Conservation (phyloP, 2,797 vertebrate genomes). For the Rhabdomys pumilio region DNA sequence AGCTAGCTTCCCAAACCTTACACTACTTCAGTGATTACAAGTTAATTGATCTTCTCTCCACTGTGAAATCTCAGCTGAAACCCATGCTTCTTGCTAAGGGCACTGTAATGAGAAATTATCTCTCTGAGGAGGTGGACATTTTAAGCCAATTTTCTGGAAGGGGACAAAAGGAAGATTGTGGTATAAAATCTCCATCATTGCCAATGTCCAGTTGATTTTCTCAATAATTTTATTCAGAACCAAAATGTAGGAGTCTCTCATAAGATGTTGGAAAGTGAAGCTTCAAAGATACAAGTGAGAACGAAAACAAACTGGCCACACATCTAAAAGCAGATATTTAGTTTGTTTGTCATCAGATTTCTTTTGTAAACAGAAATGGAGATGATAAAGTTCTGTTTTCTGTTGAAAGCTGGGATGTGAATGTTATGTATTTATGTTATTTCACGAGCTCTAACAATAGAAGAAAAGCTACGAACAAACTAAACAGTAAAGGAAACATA, state of each 20-base stretch:
- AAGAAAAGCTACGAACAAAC: slow-evolving; percentile 24
- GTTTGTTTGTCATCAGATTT: background rate
- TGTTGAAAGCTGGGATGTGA: background rate
- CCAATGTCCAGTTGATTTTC: slow-evolving; percentile 68
- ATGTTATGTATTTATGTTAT: slow-evolving; percentile 43
- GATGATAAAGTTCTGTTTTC: background rate
- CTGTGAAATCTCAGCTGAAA: slow-evolving; percentile 54
- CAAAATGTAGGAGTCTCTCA: background rate
- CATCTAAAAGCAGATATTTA: background rate
- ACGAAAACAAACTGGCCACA: background rate
- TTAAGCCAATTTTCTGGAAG: slow-evolving; percentile 60
- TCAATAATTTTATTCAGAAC: slow-evolving; percentile 59
- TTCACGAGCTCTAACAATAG: slow-evolving; percentile 13
- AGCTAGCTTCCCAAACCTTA: slow-evolving; percentile 18
- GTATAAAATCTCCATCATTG: slow-evolving; percentile 44
- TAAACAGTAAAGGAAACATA: background rate
- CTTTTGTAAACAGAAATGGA: background rate
- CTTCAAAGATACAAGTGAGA: background rate
- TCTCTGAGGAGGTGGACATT: slow-evolving; percentile 41
- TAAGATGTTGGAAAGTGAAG: background rate
- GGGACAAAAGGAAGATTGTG: slow-evolving; percentile 10
- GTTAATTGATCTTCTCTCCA: slow-evolving; percentile 73
- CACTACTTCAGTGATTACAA: slow-evolving; percentile 8
- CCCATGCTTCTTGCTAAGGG: slow-evolving; percentile 57
- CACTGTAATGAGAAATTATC: slow-evolving; percentile 36